A percentile compares a stretch with the other conserved stretches of the same genome.
Evolutionary conservation across 53 echinoderm and acorn worm species (phyloP).

Genomic region (Holothuria scabra): DNA sequence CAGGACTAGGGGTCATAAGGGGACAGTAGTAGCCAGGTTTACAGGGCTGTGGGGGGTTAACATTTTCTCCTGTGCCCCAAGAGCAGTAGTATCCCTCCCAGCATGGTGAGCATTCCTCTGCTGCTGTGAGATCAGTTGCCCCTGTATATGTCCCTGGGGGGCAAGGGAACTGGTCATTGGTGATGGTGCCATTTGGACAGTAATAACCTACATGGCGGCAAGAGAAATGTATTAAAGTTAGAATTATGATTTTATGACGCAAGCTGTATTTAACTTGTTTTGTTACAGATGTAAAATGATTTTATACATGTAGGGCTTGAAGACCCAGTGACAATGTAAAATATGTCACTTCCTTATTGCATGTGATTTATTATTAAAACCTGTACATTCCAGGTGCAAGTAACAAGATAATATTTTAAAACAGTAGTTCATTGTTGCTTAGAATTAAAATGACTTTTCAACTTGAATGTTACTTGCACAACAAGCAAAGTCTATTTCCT

Average conservation of each 20-base stretch:
- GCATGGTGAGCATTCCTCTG: constrained; percentile 87
- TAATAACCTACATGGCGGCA: constrained; percentile 73
- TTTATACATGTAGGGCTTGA: too few species aligned
- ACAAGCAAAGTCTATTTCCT: too few species aligned
- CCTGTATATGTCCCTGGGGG: constrained; percentile 89
- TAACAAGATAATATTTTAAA: too few species aligned
- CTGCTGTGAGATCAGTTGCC: constrained; percentile 70
- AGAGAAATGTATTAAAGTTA: not conserved
- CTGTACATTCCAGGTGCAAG: too few species aligned
- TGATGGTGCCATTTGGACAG: constrained; percentile 97
- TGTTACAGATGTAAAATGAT: too few species aligned
- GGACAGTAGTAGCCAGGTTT: constrained; percentile 98
- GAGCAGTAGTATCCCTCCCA: constrained; percentile 84
- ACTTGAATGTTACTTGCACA: too few species aligned
- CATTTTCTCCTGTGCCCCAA: constrained; percentile 95
- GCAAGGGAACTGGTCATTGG: constrained; percentile 92
- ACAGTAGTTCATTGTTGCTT: too few species aligned
- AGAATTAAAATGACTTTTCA: too few species aligned
- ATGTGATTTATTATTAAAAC: too few species aligned
- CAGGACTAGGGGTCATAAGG: constrained; percentile 89
- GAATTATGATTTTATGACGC: not conserved
- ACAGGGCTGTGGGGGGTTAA: constrained; percentile 93
- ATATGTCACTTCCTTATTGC: too few species aligned
- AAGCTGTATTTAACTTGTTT: too few species aligned
- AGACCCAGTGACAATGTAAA: too few species aligned